These are phyloP conservation scores for Brienomyrus longianalis DNA, from an alignment of 2,113 vertebrate genomes.

Conservation along the genomic window DNA sequence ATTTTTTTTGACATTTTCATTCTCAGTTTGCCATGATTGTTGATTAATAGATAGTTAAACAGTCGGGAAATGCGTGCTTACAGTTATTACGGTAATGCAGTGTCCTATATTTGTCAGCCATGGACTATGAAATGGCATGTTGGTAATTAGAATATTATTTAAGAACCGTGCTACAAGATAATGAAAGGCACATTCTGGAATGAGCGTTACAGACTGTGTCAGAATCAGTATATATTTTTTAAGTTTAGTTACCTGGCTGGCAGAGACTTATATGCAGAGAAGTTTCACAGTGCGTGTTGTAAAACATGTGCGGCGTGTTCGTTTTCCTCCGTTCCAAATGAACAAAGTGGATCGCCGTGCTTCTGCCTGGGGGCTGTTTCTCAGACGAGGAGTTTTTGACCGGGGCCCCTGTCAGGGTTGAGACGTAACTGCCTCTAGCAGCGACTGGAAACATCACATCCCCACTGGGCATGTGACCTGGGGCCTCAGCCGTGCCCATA, in stretches of 20 bases:
- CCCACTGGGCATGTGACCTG: background rate
- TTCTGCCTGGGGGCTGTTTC: background rate
- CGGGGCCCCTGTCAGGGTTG: background rate
- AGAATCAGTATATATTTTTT: background rate
- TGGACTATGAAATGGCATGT: constrained; percentile 23
- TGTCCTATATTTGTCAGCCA: constrained; percentile 29
- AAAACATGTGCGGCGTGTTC: background rate
- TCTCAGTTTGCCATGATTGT: background rate
- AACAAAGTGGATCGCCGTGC: background rate
- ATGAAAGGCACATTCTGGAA: constrained; percentile 28
- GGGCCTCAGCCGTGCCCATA: background rate
- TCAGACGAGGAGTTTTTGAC: background rate
- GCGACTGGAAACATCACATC: background rate
- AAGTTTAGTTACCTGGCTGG: background rate
- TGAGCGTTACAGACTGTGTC: background rate
- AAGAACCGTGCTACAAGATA: constrained; percentile 33
- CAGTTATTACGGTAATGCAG: constrained; percentile 11
- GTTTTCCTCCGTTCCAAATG: background rate
- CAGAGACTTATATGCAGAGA: background rate
- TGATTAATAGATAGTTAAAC: constrained; percentile 5
- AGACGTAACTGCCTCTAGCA: background rate
- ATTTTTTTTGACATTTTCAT: constrained; percentile 15
- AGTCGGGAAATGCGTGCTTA: background rate
- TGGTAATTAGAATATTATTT: constrained; percentile 46
- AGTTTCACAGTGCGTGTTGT: background rate